A percentile compares a stretch with the other conserved stretches of the same genome.
Evolutionary conservation across 1,140 invertebrate species (phyloP).

Genomic region (Halesus radiatus): DNA sequence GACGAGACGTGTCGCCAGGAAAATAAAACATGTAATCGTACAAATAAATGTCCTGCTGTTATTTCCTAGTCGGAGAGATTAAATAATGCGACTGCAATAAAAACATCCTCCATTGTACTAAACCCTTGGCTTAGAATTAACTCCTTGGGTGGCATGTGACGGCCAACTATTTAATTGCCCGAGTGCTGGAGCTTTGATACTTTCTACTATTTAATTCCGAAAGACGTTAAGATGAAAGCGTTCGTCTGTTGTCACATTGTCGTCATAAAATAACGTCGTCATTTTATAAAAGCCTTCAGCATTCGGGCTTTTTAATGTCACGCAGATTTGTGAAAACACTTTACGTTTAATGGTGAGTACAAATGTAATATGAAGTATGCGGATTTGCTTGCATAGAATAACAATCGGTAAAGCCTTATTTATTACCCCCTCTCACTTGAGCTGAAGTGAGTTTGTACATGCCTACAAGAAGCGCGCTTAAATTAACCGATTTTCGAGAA

Average conservation of each 20-base stretch:
- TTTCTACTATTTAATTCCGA: constrained; percentile 2
- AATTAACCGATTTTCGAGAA: no score
- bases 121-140: constrained; percentile 14
- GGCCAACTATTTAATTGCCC: constrained; percentile 1
- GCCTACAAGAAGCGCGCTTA: no score
- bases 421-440: no score
- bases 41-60: constrained; percentile 23
- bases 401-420: no score
- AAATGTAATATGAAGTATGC: no score
- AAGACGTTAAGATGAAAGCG: background rate
- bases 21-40: constrained; percentile 9
- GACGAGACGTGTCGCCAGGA: constrained; percentile 5
- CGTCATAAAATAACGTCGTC: no score
- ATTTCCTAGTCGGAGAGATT: constrained; percentile 46
- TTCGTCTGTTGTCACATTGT: background rate
- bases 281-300: no score
- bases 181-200: background rate
- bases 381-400: no score
- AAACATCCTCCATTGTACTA: constrained; percentile 36
- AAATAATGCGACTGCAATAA: constrained; percentile 47
- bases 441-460: no score
- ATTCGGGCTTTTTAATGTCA: no score
- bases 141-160: background rate
- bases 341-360: no score
- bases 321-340: no score